Evolutionary conservation across 2,888 invertebrate species (phyloP), one percentile per base, ranked within the genome.

Genomic region (Blastobasis adustella): DNA sequence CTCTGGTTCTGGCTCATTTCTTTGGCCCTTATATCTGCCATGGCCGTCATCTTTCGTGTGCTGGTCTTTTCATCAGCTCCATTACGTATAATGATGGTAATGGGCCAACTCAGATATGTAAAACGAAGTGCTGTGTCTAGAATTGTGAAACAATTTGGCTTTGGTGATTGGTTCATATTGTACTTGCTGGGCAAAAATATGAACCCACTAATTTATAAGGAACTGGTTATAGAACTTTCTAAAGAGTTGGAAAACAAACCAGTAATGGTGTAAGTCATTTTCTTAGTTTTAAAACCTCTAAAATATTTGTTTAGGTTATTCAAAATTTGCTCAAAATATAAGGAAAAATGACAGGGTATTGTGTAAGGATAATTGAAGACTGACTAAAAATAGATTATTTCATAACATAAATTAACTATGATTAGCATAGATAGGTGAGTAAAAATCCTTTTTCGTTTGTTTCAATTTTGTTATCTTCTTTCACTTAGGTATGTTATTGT

Each of bases 141-240:
- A 49, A 85, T 93, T 54, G 86, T 91, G 0, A 82, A 80, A 54
- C 76, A 77, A 50, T 82, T 91, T 45, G 87, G 90, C 50, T 92
- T 91, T 55, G 93, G 93, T 0, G 95, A 95, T 73, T 95, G 95
- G 93, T 95, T 95, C 73, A 71, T 96, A 41, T 77, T 96, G 7
- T 92, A 93, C 71, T 91, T 93, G 68, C 84, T 96, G 47, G 92
- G 94, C 53, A 93, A 93, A 67, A 96, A 96, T 73, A 90, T 95
- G 62, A 93, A 93, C 72, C 92, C 93, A 0, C 78, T 92, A 10
- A 80, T 93, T 49, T 94, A 91, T 71, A 89, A 90, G 58, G 93
- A 94, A 61, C 73, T 94, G 46, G 76, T 94, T 51, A 64, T 88
- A 47, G 89, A 90, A 56, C 71, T 92, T 46, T 80, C 82, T 38